Percentiles rank a stretch among this genome's conserved stretches.
These are phyloP conservation scores for Euschistus heros DNA, from an alignment of 1,140 invertebrate species.

Conservation along the genomic window DNA sequence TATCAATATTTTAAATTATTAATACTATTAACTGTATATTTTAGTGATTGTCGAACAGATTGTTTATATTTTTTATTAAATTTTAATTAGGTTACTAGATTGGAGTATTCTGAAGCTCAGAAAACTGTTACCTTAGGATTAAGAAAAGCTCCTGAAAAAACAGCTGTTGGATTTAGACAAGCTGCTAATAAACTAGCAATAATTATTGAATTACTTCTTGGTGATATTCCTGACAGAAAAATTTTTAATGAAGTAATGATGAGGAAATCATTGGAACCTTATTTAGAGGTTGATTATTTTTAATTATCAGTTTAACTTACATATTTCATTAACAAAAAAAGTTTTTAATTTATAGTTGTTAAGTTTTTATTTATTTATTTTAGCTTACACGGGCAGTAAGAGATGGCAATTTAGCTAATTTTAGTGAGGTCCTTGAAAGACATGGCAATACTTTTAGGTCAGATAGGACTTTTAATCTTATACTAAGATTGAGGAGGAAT, in stretches of 20 bases:
- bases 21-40: no score
- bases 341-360: not conserved
- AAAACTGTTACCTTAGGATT: not conserved
- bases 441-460: not conserved
- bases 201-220: not conserved
- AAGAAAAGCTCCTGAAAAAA: conserved; percentile 5
- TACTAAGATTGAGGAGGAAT: conserved; percentile 7
- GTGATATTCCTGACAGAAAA: not conserved
- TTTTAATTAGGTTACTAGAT: conserved; percentile 1
- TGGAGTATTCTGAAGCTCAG: conserved; percentile 6
- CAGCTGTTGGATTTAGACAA: conserved; percentile 1
- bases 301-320: no score
- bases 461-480: not conserved
- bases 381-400: conserved; percentile 5
- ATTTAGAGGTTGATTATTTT: not conserved
- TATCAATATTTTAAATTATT: no score
- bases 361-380: not conserved
- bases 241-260: not conserved
- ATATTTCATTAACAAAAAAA: no score
- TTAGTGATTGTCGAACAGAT: no score
- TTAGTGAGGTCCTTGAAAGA: not conserved
- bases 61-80: no score
- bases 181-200: conserved; percentile 10
- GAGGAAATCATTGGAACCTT: not conserved
- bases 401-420: conserved; percentile 2